Base-by-base conservation (phyloP, 1,140 invertebrate genomes). In the Lepidurus couesii region DNA sequence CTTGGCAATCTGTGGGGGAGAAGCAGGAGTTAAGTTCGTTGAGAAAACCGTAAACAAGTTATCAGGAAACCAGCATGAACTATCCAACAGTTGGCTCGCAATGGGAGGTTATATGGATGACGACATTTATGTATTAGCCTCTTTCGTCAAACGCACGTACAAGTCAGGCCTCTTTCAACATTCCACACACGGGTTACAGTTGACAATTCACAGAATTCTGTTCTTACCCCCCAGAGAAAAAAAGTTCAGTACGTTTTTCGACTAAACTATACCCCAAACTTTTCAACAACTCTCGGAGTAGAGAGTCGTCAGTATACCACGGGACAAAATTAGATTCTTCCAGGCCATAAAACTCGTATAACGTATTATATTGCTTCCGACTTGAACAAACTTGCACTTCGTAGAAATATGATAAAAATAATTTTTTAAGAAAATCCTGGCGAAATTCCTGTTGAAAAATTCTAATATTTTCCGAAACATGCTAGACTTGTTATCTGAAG, bases 11-110 rank as follows among this genome's bases (percentile, higher is more conserved):
- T 34, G 34, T 34, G 2, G 34, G 34, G 34, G 34, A 34, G 34
- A 34, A 34, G 34, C 34, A 34, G 34, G 34, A 65, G 53, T 65
- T 65, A 16, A 21, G 45, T 47, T 47, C 16, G 45, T 47, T 65
- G 53, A 21, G 53, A 21, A 34, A 65, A 65, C 53, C 53, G 53
- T 65, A 65, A 65, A 65, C 53, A 65, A 65, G n/a, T 21, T 65
- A 65, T 65, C 53, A 65, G 21, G 53, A 65, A 65, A 65, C 53
- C 53, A 65, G 53, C 53, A 65, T 65, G 53, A 65, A 65, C 53
- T 65, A 13, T 65, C 53, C 13, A 13, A 65, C 13, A 16, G 53
- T 21, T 65, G 16, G 53, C 13, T 65, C 53, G 16, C 53, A 21
- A 65, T 65, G 53, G 53, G 53, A n/a, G 53, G 8, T 9, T 65